Percentiles rank a stretch among this genome's conserved stretches.
phyloP scores from a whole-genome alignment of 2,113 vertebrate genomes.

The Trochalopteron elliotii region DNA sequence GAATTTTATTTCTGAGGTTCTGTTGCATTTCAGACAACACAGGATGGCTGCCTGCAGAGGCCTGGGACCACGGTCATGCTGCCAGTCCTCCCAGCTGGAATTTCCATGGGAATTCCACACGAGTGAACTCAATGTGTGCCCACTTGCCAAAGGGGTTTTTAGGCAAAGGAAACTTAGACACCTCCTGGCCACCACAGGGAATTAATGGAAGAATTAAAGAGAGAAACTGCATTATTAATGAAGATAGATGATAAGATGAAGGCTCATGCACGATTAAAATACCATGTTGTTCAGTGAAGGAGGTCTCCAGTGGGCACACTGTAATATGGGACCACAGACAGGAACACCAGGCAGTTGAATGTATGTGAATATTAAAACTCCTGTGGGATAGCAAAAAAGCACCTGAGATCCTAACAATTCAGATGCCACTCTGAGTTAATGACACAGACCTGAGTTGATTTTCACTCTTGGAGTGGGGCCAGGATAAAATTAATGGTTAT shows the following conservation, averaged over 20 bases:
- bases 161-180: background rate
- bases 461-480: background rate
- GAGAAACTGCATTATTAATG: background rate
- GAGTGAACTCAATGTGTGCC: rapidly evolving
- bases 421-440: background rate
- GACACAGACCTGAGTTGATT: background rate
- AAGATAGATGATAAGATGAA: background rate
- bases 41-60: background rate
- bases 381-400: background rate
- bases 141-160: rapidly evolving
- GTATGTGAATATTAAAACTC: background rate
- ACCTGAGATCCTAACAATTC: background rate
- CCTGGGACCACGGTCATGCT: rapidly evolving
- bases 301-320: background rate
- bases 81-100: background rate
- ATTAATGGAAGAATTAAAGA: background rate
- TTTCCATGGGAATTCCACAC: background rate
- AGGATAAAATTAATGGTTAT: background rate
- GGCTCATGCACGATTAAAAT: background rate
- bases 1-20: background rate
- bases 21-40: rapidly evolving
- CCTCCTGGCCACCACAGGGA: background rate
- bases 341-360: background rate
- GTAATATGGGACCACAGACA: background rate
- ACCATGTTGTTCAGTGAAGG: background rate